These are phyloP conservation scores for Thermophis baileyi DNA, from an alignment of 2,113 vertebrate genomes.

Conservation along the genomic window DNA sequence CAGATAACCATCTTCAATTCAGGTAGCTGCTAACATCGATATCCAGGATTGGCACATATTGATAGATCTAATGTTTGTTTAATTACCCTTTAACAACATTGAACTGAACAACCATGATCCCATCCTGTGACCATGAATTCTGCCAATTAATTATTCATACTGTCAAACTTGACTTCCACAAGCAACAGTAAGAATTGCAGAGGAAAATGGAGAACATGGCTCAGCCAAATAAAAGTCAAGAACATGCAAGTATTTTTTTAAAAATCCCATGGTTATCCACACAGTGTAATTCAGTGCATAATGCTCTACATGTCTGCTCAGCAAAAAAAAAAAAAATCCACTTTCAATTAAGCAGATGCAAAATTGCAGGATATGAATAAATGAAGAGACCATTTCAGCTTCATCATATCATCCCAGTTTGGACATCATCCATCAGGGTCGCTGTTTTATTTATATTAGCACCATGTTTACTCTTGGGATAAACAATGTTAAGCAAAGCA, in stretches of 20 bases:
- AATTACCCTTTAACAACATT: background rate
- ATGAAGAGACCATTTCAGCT: background rate
- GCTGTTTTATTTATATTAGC: conserved; percentile 19
- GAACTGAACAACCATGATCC: background rate
- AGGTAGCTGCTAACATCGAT: background rate
- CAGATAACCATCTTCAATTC: background rate
- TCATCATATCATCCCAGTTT: background rate
- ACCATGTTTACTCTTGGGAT: background rate
- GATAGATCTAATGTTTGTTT: background rate
- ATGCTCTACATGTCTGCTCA: background rate
- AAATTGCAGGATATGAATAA: background rate
- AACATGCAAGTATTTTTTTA: background rate
- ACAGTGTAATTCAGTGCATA: background rate
- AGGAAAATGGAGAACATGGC: background rate
- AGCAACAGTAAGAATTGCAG: background rate
- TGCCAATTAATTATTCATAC: background rate
- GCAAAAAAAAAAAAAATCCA: background rate
- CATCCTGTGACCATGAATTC: background rate
- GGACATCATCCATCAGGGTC: background rate
- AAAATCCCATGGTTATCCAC: background rate
- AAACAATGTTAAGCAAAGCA: background rate
- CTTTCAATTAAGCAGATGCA: background rate
- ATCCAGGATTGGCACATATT: background rate
- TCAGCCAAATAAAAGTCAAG: background rate
- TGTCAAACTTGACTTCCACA: background rate